Evolutionary conservation across 37 sponge, comb jelly and placozoan species (phyloP), one percentile per base, ranked within the genome.

Genomic region (Diacarnus erythraeanus): DNA sequence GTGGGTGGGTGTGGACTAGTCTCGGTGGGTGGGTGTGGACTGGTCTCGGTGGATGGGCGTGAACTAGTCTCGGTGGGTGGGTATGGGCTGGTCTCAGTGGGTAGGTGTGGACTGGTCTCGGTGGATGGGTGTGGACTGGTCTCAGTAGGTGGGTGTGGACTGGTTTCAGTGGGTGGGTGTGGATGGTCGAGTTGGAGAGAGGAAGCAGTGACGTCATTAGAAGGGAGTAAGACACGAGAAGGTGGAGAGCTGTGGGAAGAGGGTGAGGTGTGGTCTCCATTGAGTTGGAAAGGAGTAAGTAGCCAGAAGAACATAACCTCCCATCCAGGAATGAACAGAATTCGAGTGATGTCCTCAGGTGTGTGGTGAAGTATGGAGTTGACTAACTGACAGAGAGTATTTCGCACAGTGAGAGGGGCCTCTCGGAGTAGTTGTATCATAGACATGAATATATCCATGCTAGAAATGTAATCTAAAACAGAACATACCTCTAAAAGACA

Each of bases 231-330:
- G 10, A 15, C 12, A 15, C 12, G 51, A 12, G 61, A 17, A 25
- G 9, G 27, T 60, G 61, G 61, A 3, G 22, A 60, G 9, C 4
- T 6, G 56, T 54, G 17, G 10, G 56, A 27, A 64, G 65, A 9
- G 15, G 65, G 65, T 64, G 60, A 59, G 60, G 17, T 38, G 17
- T 27, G 43, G 38, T 3, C 69, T 37, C 3, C 23, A 54, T 2
- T 39, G 65, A 64, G 0, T 3, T 70, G 41, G 2, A 20, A 4
- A 37, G 83, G 75, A 0, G 77, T 89, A 12, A 93, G 87, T 17
- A 89, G 79, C 79, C 86, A 82, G 25, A 93, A 84, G 44, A 93
- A 78, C 37, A 85, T 57, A 63, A 44, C 67, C 72, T 86, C 90
- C 94, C 94, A 93, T 41, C 72, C 83, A 2, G 77, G 87, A 38